Evolutionary conservation across 2,113 vertebrate species (phyloP).

Genomic region (Halcyon senegalensis): DNA sequence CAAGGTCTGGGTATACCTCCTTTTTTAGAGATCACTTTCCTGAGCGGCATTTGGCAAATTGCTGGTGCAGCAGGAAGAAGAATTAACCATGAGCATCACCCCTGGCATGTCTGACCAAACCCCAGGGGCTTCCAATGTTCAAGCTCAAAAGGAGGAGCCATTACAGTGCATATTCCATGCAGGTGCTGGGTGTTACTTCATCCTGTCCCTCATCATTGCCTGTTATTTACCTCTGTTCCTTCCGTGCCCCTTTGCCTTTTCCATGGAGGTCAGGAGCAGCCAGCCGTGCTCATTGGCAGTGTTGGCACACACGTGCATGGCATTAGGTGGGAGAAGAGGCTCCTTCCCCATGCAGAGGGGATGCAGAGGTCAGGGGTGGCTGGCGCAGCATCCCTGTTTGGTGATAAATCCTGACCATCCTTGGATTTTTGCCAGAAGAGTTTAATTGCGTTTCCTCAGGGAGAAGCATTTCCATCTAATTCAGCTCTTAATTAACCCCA

Average conservation of each 20-base stretch:
- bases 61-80: not conserved
- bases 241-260: not conserved
- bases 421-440: not conserved
- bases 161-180: fast-evolving
- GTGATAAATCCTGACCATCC: not conserved
- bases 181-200: not conserved
- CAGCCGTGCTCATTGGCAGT: fast-evolving
- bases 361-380: fast-evolving
- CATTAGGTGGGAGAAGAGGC: not conserved
- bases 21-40: not conserved
- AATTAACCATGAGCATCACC: not conserved
- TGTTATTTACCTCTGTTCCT: not conserved
- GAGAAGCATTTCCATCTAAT: slow-evolving; percentile 74
- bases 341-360: not conserved
- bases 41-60: not conserved
- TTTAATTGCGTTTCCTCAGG: slow-evolving; percentile 72
- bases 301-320: fast-evolving
- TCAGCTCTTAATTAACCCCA: slow-evolving; percentile 79
- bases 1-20: not conserved
- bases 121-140: not conserved
- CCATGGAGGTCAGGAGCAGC: not conserved
- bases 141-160: not conserved
- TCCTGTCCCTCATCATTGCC: not conserved
- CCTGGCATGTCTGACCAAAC: not conserved
- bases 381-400: fast-evolving